Base-by-base conservation (phyloP, 2,888 invertebrate genomes). In the Macaria notata region DNA sequence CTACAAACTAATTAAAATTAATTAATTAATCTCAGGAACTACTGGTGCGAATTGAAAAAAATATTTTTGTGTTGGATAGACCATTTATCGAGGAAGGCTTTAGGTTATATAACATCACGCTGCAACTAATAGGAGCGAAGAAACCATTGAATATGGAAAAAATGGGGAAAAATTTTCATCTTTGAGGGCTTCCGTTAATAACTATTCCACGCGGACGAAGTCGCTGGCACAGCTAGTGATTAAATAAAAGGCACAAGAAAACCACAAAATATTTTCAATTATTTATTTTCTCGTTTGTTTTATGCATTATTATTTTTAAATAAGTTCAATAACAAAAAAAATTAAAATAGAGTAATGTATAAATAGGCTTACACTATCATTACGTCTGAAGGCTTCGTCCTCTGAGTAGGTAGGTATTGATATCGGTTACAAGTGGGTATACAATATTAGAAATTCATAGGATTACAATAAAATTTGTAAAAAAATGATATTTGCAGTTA, bases 301-400 rank as follows among this genome's bases (percentile, higher is more conserved):
- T 84, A 86, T 89, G 86, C 81, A 83, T 88, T 84, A 85, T 41
- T 85, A 88, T 87, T 84, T 77, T 86, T 89, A 88, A 90, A 90
- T 89, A 89, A 84, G 86, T 87, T 87, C 74, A 81, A 87, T 89
- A 91, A 90, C 89, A 91, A 91, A 90, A 89, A 74, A 81, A 82
- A 78, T 81, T 81, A 83, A 58, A 80, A 76, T 83, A 84, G 75
- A 84, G 74, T 77, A 63, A 77, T 84, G 86, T 88, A 89, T 90
- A 90, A 88, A 90, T 89, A 89, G 83, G 73, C 90, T 90, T 89
- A 91, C 65, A 75, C 83, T 90, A 88, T 83, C 76, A 76, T 81
- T 83, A 88, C 75, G 78, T 81, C 86, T 86, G 88, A 81, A 78
- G 74, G 77, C 82, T 50, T 80, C 72, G 76, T 78, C 73, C 79